Conservation (phyloP, 2,888 invertebrate genomes). For the Aricia artaxerxes region DNA sequence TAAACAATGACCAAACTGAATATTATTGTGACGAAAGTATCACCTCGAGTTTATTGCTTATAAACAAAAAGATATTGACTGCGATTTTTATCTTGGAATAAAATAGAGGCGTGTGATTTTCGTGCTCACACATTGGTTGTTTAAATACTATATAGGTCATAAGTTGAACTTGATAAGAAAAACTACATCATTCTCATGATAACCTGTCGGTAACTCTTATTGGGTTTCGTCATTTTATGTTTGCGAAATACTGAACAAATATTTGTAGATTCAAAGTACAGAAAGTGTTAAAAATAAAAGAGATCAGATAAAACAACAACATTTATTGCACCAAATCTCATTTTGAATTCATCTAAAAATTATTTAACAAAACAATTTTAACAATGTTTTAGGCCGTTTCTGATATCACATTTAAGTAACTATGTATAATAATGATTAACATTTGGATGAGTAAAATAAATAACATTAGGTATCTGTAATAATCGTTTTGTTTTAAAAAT, state of each 20-base stretch:
- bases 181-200: background rate
- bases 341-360: background rate
- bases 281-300: background rate
- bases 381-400: background rate
- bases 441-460: background rate
- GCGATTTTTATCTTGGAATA: background rate
- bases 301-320: background rate
- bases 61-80: background rate
- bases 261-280: background rate
- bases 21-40: background rate
- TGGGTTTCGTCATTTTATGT: background rate
- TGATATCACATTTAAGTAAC: background rate
- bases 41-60: background rate
- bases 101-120: background rate
- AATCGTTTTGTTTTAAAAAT: too few species aligned
- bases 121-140: background rate
- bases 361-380: background rate
- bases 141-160: background rate
- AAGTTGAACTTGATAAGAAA: background rate
- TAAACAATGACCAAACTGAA: background rate
- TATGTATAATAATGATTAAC: background rate
- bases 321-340: conserved; percentile 8
- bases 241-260: background rate
- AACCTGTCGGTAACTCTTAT: background rate
- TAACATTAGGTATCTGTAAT: too few species aligned